Percentiles rank a stretch among this genome's conserved stretches.
Conservation (phyloP, 2,797 vertebrate species). For the Tauraco hartlaubi region DNA sequence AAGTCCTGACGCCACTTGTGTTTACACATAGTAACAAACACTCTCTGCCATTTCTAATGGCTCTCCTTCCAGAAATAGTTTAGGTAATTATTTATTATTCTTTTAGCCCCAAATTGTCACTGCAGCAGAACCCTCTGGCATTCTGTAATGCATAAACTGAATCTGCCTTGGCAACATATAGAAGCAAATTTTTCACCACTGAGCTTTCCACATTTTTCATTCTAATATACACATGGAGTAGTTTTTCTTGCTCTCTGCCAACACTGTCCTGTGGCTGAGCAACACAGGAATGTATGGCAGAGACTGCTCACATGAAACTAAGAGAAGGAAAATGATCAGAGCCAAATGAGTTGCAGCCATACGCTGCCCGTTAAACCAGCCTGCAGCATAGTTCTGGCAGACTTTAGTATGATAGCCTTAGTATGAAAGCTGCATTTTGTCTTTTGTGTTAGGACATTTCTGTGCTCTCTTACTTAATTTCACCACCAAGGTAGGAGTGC, state of each 20-base stretch:
- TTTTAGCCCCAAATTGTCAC: neutral
- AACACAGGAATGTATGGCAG: conserved; percentile 20
- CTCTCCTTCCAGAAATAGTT: conserved; percentile 2
- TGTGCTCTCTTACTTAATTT: neutral
- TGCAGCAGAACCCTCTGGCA: conserved; percentile 5
- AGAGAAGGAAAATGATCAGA: conserved; percentile 51
- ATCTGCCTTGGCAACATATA: neutral
- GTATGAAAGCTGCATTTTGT: neutral
- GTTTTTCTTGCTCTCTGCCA: neutral
- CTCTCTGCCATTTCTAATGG: neutral
- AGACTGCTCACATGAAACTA: conserved; percentile 55
- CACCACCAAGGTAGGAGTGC: neutral
- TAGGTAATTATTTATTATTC: neutral
- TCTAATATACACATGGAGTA: neutral
- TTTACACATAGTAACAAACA: conserved; percentile 2
- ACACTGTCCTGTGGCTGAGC: neutral
- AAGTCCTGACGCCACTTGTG: neutral
- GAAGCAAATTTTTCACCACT: neutral
- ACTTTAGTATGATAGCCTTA: neutral
- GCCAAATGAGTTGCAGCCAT: neutral
- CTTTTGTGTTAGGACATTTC: neutral
- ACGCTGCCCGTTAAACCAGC: neutral
- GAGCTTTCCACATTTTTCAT: conserved; percentile 36
- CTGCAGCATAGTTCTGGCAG: neutral
- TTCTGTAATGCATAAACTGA: neutral